phyloP scores from a whole-genome alignment of 2,797 vertebrate species.

The Cirrhinus mrigala region DNA sequence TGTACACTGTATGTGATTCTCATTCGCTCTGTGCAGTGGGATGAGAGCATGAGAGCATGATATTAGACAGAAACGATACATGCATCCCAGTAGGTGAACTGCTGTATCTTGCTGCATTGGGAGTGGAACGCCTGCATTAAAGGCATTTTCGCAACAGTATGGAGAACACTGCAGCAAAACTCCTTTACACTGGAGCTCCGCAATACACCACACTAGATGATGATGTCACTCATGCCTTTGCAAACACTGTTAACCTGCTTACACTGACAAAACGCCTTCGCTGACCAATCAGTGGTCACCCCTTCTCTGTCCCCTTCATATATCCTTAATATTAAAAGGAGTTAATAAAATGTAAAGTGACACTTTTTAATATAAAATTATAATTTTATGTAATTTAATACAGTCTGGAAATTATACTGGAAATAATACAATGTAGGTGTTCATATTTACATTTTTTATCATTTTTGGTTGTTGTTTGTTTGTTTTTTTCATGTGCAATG shows the following conservation, averaged over 20 bases:
- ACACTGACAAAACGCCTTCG: conserved; percentile 30
- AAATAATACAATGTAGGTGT: not conserved
- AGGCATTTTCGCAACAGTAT: conserved; percentile 53
- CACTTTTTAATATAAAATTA: not conserved
- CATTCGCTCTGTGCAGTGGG: conserved; percentile 33
- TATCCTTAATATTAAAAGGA: not conserved
- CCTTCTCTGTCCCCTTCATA: conserved; percentile 5
- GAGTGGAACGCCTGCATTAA: conserved; percentile 60
- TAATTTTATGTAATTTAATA: not conserved
- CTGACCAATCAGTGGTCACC: not conserved
- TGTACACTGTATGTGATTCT: conserved; percentile 19
- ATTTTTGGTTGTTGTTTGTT: not conserved
- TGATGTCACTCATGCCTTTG: conserved; percentile 42
- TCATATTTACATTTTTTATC: not conserved
- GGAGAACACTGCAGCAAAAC: conserved; percentile 62
- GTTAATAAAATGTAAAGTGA: not conserved
- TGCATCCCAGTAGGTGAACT: conserved; percentile 47
- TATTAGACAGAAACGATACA: conserved; percentile 41
- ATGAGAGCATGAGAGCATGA: conserved; percentile 13
- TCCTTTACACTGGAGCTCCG: conserved; percentile 55
- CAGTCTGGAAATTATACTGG: not conserved
- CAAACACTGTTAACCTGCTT: conserved; percentile 39
- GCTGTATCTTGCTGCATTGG: conserved; percentile 61
- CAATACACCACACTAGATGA: conserved; percentile 52
- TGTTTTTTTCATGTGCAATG: not conserved